Evolutionary conservation across 2,113 vertebrate species (phyloP), one percentile per base, ranked within the genome.

Genomic region (Hypomesus transpacificus): DNA sequence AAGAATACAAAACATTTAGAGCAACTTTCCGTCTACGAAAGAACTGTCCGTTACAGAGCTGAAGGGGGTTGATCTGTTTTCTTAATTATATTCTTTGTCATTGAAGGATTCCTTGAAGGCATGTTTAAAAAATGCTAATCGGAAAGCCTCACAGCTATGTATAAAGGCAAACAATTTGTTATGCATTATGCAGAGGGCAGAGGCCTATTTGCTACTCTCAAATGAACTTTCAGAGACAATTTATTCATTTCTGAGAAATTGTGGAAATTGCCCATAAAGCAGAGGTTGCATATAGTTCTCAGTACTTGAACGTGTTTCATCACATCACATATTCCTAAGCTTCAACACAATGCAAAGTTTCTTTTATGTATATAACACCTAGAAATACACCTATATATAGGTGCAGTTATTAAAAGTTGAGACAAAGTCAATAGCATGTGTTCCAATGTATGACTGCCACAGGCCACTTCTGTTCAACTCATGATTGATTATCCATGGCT

Each of bases 151-250:
- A 82, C 79, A 84, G 80, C 70, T 75, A 80, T 71, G 82, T 83
- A 70, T 78, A 86, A 84, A 75, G 67, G 72, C 81, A 82, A 79
- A 84, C 88, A 89, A 87, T 79, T 70, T 57, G 51, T 76, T 66
- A 83, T 91, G 78, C 85, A 89, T 92, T 81, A 90, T 89, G 84
- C 76, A 87, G 73, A 80, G 74, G 73, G 80, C 26, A 46, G 39
- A 46, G 39, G 39, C 39, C 80, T 64, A 76, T 77, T 83, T 81
- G 50, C 63, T 66, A 39, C 60, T 84, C 87, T 85, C 84, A 34
- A 78, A 54, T 28, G 58, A 76, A 64, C 51, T 31, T 73, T 75
- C 80, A 51, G 75, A 84, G 77, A 71, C 82, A 21, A 52, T 2
- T 39, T 84, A 68, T 77, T 2, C 46, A 75, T 74, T 67, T 89